These are phyloP conservation scores for Tapirus terrestris DNA, from an alignment of 2,113 vertebrate species.

Conservation along the genomic window DNA sequence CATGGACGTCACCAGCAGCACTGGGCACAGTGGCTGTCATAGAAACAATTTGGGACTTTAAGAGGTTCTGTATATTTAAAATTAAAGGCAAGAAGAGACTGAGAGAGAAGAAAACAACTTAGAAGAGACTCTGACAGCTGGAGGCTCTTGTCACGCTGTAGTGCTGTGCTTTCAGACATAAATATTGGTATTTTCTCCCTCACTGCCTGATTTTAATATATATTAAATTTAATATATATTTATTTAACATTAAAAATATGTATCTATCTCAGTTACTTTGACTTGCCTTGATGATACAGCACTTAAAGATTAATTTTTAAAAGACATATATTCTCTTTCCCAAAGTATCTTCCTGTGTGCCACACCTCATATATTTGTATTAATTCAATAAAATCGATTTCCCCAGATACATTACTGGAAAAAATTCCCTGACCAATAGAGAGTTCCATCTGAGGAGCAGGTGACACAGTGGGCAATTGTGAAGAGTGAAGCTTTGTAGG, in stretches of 20 bases:
- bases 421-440: background rate
- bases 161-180: background rate
- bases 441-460: background rate
- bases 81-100: background rate
- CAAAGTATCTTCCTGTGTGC: background rate
- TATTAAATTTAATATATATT: background rate
- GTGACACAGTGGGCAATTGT: background rate
- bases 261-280: conserved; percentile 4
- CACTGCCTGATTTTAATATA: background rate
- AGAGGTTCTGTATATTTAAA: background rate
- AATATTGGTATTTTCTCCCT: background rate
- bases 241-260: background rate
- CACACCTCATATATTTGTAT: background rate
- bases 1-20: background rate
- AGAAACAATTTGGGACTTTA: background rate
- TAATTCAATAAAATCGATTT: background rate
- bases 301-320: conserved; percentile 52
- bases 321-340: background rate
- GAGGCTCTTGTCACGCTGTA: background rate
- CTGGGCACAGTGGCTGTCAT: no score
- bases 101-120: background rate
- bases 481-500: background rate
- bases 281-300: background rate
- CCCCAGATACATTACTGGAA: background rate
- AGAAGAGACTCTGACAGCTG: background rate